Evolutionary conservation across 2,113 vertebrate species (phyloP), one percentile per base, ranked within the genome.

Genomic region (Microtus ochrogaster): DNA sequence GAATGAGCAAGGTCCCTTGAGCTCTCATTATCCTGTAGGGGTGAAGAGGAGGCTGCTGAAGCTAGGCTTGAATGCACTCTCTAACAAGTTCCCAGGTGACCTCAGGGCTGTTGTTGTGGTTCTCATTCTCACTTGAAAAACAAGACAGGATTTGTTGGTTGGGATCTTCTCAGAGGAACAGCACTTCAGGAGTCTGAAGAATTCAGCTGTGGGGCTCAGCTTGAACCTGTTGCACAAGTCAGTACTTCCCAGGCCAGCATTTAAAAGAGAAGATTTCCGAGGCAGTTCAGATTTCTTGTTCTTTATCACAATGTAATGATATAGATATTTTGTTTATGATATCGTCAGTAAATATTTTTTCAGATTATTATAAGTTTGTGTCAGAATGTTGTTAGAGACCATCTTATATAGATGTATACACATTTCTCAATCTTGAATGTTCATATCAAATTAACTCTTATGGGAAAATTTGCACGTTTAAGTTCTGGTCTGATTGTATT

Each of bases 81-180:
- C 30, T 89, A 91, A 95, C 65, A 73, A 89, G 92, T 44, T 91
- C 94, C 84, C 89, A 24, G 30, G 89, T 68, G 96, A 66, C 92
- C n/a, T 49, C 19, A 30, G 22, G 30, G 47, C 72, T 19, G 4
- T 16, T 92, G 52, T 84, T 89, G 44, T 76, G 30, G 41, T 21
- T 52, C 28, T 74, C 24, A 12, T 39, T 47, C 30, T 90, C 39
- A 21, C 19, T 70, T 88, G 68, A 94, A 77, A 79, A 88, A 88
- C 91, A 65, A 65, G 65, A 47, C 7, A 12, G 41, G 26, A 44
- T 44, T n/a, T 13, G 3, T 72, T 19, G 28, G 26, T 39, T 74
- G 47, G 36, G 74, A 10, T 91, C 52, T 47, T 55, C 39, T 16
- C 55, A 8, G 77, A 81, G 28, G 28, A 84, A 63, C 11, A 19